phyloP scores from a whole-genome alignment of 2,113 vertebrate genomes.

The Girardinichthys multiradiatus region DNA sequence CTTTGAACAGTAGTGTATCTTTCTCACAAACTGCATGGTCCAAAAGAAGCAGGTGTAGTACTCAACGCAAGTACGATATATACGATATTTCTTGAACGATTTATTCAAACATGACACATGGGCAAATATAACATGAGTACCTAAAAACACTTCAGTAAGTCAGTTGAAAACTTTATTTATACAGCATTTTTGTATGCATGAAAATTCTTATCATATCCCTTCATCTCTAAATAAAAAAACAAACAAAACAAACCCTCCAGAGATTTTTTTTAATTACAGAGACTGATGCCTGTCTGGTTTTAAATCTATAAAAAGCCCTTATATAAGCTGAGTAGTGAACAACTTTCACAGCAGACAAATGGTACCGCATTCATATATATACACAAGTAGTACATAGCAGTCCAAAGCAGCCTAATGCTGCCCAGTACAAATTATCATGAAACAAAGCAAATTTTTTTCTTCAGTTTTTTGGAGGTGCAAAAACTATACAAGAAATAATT shows the following conservation, averaged over 20 bases:
- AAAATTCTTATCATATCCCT: constrained; percentile 58
- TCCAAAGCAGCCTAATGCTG: constrained; percentile 73
- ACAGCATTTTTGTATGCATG: constrained; percentile 66
- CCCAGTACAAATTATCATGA: constrained; percentile 73
- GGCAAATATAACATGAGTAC: constrained; percentile 58
- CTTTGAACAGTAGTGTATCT: no score
- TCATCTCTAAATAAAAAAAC: constrained; percentile 55
- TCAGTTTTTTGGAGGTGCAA: constrained; percentile 66
- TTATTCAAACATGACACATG: constrained; percentile 74
- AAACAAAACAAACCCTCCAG: constrained; percentile 19
- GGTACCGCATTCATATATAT: constrained; percentile 79
- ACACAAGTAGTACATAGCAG: constrained; percentile 76
- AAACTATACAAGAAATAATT: constrained; percentile 72
- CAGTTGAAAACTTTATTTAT: constrained; percentile 68
- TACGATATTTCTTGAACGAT: constrained; percentile 63
- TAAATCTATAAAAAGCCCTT: constrained; percentile 81
- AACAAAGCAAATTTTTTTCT: constrained; percentile 58
- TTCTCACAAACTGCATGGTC: no score
- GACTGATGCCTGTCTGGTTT: constrained; percentile 72
- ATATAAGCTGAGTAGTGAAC: constrained; percentile 78
- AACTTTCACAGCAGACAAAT: constrained; percentile 77
- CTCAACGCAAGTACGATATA: constrained; percentile 8
- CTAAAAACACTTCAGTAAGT: constrained; percentile 62
- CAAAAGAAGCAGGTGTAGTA: not conserved
- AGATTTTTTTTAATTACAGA: constrained; percentile 60